Evolutionary conservation across 2,797 vertebrate genomes (phyloP).

Genomic region (Spheniscus humboldti): DNA sequence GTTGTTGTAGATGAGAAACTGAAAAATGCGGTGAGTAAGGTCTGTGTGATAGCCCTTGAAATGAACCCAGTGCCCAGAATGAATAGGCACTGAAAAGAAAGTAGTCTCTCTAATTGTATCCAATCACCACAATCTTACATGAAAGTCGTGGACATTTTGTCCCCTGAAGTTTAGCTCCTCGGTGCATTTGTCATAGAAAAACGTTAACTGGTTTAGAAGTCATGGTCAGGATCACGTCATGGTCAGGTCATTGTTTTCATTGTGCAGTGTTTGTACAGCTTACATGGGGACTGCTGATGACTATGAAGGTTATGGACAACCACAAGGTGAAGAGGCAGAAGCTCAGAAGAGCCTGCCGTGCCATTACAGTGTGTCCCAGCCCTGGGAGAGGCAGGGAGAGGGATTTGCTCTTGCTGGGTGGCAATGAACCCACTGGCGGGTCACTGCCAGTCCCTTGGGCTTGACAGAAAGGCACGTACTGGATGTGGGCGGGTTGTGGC

Average conservation of each 20-base stretch:
- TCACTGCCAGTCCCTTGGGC: accelerated
- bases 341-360: not conserved
- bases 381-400: not conserved
- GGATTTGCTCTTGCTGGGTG: not conserved
- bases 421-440: not conserved
- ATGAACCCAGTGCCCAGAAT: not conserved
- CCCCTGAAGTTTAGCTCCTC: not conserved
- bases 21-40: not conserved
- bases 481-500: not conserved
- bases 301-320: not conserved
- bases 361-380: not conserved
- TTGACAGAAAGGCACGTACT: not conserved
- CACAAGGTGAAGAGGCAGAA: not conserved
- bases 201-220: not conserved
- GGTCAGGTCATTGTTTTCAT: not conserved
- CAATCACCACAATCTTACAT: not conserved
- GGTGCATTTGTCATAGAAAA: not conserved
- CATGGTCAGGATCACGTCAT: not conserved
- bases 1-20: conserved; percentile 46
- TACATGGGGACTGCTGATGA: not conserved
- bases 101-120: not conserved
- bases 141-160: not conserved
- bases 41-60: conserved; percentile 2
- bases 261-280: not conserved
- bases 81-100: not conserved